Evolutionary conservation across 2,113 vertebrate genomes (phyloP), one percentile per base, ranked within the genome.

Genomic region (Grallaria varia): DNA sequence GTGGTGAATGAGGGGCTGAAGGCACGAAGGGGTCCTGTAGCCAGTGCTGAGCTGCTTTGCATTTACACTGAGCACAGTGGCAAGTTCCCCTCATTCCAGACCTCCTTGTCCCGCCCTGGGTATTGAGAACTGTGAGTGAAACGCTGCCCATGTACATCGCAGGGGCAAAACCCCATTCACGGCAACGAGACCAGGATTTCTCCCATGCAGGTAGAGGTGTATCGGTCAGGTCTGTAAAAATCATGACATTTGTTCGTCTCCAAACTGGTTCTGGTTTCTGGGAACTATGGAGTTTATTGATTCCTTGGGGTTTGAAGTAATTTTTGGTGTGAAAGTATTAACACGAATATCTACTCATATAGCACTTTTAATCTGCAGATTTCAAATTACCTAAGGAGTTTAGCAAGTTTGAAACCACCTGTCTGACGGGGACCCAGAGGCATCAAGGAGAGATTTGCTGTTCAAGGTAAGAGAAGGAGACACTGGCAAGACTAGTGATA

Each of bases 171-270:
- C 3, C 8, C 35, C n/a, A 22, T 14, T 23, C 18, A 8, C 1
- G 17, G 16, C 18, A 53, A n/a, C 23, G 25, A 50, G 42, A 78
- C 6, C 49, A 64, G 39, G 33, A 49, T 60, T 90, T 90, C 56
- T 67, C 59, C 40, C 33, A 18, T 10, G 12, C 22, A 63, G 17
- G 62, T 53, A 2, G 2, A 20, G 17, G 14, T 56, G 24, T 24
- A 40, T 39, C 75, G 83, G 31, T n/a, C 83, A 83, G 33, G 25
- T 64, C 62, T 11, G 40, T 33, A 35, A 72, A 84, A 75, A 31
- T 49, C 5, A 33, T 3, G 2, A 11, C 4, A 1, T 14, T 15
- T 37, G 4, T 37, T 63, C 5, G 3, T 58, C 55, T 66, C 28
- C 50, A 84, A 39, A 77, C 12, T 63, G 44, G 17, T 24, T 33